Percentiles rank a stretch among this genome's conserved stretches.
phyloP scores from a whole-genome alignment of 2,113 vertebrate genomes.

The Microcebus murinus region DNA sequence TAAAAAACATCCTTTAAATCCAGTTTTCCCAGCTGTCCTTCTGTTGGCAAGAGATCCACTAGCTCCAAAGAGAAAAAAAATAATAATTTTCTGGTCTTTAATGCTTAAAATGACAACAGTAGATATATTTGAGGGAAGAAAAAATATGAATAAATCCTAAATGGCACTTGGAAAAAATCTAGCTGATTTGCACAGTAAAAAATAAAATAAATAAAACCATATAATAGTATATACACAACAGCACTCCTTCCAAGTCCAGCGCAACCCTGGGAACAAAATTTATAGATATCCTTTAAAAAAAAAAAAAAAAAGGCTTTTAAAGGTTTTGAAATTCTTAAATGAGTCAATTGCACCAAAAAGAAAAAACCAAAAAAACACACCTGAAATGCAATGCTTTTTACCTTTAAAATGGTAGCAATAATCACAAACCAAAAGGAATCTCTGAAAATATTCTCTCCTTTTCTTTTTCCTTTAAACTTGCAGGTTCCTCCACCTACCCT shows the following conservation, averaged over 20 bases:
- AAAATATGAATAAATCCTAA: constrained; percentile 60
- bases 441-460: constrained; percentile 2
- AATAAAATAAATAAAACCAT: constrained; percentile 74
- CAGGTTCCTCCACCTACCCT: constrained; percentile 54
- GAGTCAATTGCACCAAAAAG: constrained; percentile 10
- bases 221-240: constrained; percentile 70
- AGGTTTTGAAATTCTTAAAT: constrained; percentile 55
- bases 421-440: background rate
- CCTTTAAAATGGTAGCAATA: constrained; percentile 54
- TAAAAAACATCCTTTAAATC: constrained; percentile 70
- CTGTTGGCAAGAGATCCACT: constrained; percentile 53
- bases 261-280: constrained; percentile 56
- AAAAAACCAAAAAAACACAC: background rate
- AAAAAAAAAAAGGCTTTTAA: constrained; percentile 4
- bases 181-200: constrained; percentile 64
- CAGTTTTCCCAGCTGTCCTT: constrained; percentile 78
- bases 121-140: constrained; percentile 27
- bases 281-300: constrained; percentile 5
- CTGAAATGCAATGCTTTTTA: constrained; percentile 66
- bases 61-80: background rate
- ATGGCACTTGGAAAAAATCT: constrained; percentile 62
- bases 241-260: constrained; percentile 59
- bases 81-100: constrained; percentile 54
- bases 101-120: constrained; percentile 61
- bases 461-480: constrained; percentile 44